phyloP scores from a whole-genome alignment of 2,113 vertebrate species.

The Paradisaea rubra region DNA sequence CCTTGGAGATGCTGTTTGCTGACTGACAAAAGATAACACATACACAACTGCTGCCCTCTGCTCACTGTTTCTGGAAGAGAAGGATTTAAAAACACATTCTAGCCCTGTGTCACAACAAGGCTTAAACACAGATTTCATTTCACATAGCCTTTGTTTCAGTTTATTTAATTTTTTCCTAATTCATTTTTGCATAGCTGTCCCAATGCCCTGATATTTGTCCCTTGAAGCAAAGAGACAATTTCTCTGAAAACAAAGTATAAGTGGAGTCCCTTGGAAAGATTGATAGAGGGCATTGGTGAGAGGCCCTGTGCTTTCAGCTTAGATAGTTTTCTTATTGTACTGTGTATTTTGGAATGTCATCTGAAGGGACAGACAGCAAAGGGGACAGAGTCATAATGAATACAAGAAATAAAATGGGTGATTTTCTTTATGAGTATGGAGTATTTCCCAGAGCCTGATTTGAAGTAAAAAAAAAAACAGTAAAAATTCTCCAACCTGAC shows the following conservation, averaged over 20 bases:
- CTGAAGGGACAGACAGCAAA: neutral
- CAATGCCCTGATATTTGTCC: neutral
- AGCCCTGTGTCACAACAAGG: neutral
- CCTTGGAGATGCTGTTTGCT: neutral
- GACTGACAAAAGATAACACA: neutral
- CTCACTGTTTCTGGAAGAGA: neutral
- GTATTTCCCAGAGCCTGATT: neutral
- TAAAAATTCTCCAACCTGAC: neutral
- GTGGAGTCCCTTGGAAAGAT: neutral
- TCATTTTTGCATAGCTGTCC: neutral
- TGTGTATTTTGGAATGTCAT: neutral
- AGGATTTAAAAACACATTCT: neutral
- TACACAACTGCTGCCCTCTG: neutral
- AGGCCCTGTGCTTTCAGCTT: conserved; percentile 1
- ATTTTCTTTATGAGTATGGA: neutral
- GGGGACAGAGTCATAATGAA: neutral
- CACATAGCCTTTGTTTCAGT: neutral
- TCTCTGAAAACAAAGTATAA: neutral
- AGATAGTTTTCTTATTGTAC: neutral
- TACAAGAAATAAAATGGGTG: neutral
- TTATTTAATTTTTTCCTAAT: conserved; percentile 2
- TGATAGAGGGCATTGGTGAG: neutral
- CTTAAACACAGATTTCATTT: neutral
- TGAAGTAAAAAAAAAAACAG: neutral
- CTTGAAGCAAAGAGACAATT: neutral